Base-by-base conservation (phyloP, 2,797 vertebrate genomes). In the Pangasius macronema region DNA sequence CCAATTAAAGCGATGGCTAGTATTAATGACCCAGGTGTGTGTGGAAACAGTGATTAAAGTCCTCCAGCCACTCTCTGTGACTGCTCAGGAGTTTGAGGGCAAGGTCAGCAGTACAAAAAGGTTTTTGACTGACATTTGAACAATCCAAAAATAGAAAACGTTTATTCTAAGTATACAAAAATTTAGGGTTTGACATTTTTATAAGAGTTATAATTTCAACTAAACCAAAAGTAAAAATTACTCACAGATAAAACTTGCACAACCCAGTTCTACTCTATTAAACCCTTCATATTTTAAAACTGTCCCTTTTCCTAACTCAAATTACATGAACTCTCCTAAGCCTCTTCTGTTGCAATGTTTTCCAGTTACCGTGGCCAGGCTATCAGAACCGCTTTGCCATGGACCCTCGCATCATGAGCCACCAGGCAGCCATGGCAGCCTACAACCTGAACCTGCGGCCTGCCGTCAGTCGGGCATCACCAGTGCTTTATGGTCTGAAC, bases 331-430 rank as follows among this genome's bases (percentile, higher is more conserved):
- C 27, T 65, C 59, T 61, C 5, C 55, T 42, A 67, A 53, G n/a
- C 11, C 30, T 24, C 82, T 70, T 83, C 49, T 83, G 30, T 13
- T 68, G 46, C 10, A 24, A 36, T 70, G 55, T 49, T 59, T 79
- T 82, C 49, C 85, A 99, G 98, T 95, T 99, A 90, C 97, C 98
- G 0, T 99, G 98, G 98, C 96, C 97, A 49, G 96, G 97, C 90
- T 99, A 99, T 94, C 98, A 99, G 96, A 97, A 97, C 93, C 98
- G 98, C 91, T 99, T 99, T 93, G 95, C 98, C 73, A 96, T 99
- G 92, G 98, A 99, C 92, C 98, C 98, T 91, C 97, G 98, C 83
- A 94, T 99, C 93, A 97, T 99, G 95, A 98, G 95, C 89, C 98
- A 99, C 89, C 98, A 97, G 87, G 98, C 98, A 89, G 97, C 98